A percentile compares a stretch with the other conserved stretches of the same genome.
Evolutionary conservation across 2,888 invertebrate genomes (phyloP).

Genomic region (Nomada hirtipes): DNA sequence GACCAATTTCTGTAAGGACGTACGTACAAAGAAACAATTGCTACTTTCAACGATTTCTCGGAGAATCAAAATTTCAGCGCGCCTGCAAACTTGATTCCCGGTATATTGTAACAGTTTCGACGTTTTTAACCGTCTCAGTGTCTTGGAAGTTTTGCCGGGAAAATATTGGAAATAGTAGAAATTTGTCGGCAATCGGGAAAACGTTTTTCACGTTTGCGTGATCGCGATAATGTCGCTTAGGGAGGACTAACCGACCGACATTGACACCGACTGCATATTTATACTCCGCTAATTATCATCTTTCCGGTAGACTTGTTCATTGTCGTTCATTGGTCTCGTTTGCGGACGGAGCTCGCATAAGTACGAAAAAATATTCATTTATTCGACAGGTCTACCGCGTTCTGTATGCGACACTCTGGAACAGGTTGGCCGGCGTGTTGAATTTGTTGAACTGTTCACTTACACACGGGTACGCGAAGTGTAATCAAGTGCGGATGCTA

Average conservation of each 20-base stretch:
- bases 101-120: no score
- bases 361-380: neutral
- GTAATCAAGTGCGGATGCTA: neutral
- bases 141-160: no score
- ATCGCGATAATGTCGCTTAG: constrained; percentile 12
- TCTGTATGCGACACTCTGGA: neutral
- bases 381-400: neutral
- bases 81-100: neutral
- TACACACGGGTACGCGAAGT: neutral
- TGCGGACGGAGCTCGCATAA: neutral
- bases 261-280: neutral
- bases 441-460: neutral
- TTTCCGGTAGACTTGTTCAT: neutral
- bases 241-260: constrained; percentile 7
- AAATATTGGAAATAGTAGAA: neutral
- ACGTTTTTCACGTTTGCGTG: constrained; percentile 30
- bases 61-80: neutral
- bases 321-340: neutral
- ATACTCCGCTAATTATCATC: constrained; percentile 10
- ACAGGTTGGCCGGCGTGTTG: no score
- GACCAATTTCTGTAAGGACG: no score
- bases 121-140: no score
- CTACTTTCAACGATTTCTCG: neutral
- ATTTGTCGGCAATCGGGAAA: neutral
- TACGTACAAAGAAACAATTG: no score